These are phyloP conservation scores for Thereva unica DNA, from an alignment of 2,888 invertebrate species.

Conservation along the genomic window DNA sequence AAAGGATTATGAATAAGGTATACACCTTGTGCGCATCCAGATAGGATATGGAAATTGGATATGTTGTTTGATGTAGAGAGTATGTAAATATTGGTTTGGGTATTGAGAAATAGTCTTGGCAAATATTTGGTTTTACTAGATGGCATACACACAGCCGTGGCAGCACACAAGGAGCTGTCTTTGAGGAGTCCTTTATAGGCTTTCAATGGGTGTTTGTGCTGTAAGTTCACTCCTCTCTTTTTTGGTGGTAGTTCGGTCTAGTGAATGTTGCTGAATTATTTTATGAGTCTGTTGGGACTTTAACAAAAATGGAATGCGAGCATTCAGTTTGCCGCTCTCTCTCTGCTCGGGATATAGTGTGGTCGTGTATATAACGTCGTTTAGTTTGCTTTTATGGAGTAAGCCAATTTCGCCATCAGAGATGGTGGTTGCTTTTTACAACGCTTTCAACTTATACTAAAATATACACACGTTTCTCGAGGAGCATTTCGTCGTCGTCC, in stretches of 20 bases:
- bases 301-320: slow-evolving; percentile 5
- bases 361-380: slow-evolving; percentile 11
- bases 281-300: slow-evolving; percentile 19
- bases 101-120: slow-evolving; percentile 46
- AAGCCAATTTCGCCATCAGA: too few species aligned
- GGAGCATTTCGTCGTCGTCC: too few species aligned
- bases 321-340: slow-evolving; percentile 5
- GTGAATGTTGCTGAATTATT: slow-evolving; percentile 30
- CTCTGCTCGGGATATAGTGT: slow-evolving; percentile 10
- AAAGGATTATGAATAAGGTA: slow-evolving; percentile 36
- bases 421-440: too few species aligned
- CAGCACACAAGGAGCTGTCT: slow-evolving; percentile 7
- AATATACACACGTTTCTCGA: too few species aligned
- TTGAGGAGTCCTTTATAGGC: slow-evolving; percentile 26
- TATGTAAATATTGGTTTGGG: slow-evolving; percentile 45
- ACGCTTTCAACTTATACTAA: too few species aligned
- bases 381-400: not conserved
- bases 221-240: not conserved
- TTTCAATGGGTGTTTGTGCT: slow-evolving; percentile 17
- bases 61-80: slow-evolving; percentile 46
- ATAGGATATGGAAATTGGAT: slow-evolving; percentile 46
- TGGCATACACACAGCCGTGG: slow-evolving; percentile 23
- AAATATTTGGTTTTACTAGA: slow-evolving; percentile 41
- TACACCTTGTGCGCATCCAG: slow-evolving; percentile 36
- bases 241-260: slow-evolving; percentile 5